Conservation (phyloP, 2,888 invertebrate species). For the Petrolisthes manimaculis region DNA sequence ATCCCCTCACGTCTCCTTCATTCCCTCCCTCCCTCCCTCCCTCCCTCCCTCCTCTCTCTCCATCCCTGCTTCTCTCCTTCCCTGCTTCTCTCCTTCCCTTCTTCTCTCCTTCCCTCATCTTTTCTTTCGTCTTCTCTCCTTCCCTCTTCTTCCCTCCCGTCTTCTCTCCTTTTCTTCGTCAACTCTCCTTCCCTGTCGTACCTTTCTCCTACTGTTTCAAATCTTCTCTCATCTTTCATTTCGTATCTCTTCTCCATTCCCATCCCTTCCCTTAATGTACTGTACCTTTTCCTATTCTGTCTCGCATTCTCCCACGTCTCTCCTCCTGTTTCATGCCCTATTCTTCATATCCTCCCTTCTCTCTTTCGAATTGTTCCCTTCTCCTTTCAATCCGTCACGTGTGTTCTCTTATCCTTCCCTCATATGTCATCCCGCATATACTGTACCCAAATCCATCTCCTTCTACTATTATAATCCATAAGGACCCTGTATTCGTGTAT, state of each 20-base stretch:
- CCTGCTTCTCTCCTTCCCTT: neutral
- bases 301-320: neutral
- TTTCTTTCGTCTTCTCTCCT: neutral
- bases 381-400: no score
- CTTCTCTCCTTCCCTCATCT: neutral
- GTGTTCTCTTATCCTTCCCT: no score
- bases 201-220: neutral
- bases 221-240: no score
- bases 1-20: no score
- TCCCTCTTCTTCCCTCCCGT: neutral
- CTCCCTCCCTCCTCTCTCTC: neutral
- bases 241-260: neutral
- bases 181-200: neutral
- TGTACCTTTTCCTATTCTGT: neutral
- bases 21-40: neutral
- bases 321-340: neutral
- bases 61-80: neutral
- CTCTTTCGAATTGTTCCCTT: no score
- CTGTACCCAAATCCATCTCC: no score
- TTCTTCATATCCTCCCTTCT: no score
- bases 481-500: no score
- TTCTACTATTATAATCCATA: no score
- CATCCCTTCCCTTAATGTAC: neutral
- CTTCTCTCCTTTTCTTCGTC: neutral
- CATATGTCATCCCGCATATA: no score